Conservation (phyloP, 2,113 vertebrate species). For the Petaurus breviceps region DNA sequence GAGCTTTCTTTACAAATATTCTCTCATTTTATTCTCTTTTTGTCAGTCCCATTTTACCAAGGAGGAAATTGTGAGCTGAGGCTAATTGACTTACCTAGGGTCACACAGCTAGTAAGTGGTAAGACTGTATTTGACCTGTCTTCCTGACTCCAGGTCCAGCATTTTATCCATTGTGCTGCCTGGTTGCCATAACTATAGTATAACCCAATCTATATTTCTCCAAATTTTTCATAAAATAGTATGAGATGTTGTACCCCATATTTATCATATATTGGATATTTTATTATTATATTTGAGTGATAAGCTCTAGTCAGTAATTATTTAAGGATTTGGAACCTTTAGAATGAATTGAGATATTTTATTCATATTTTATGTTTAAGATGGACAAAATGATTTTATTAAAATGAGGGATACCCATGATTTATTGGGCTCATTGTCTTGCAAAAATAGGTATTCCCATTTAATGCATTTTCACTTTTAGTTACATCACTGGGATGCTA, state of each 20-base stretch:
- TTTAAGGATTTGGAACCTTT: background rate
- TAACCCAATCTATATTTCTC: background rate
- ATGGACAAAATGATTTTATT: slow-evolving; percentile 31
- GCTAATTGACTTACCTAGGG: background rate
- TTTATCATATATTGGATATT: background rate
- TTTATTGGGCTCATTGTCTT: background rate
- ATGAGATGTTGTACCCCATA: background rate
- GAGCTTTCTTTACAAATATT: background rate
- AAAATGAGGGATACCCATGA: background rate
- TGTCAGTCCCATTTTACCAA: background rate
- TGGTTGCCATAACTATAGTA: background rate
- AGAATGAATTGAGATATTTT: background rate
- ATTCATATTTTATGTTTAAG: background rate
- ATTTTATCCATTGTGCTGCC: background rate
- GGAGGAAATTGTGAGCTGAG: background rate
- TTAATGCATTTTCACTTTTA: slow-evolving; percentile 2
- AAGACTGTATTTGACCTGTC: background rate
- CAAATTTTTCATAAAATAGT: background rate
- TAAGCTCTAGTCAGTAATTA: background rate
- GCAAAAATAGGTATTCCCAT: background rate
- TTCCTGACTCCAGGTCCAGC: background rate
- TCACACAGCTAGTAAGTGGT: background rate
- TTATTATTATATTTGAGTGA: background rate
- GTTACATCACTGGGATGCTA: background rate
- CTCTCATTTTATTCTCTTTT: background rate